phyloP scores from a whole-genome alignment of 2,888 invertebrate species.

The Cheilosia scutellata region DNA sequence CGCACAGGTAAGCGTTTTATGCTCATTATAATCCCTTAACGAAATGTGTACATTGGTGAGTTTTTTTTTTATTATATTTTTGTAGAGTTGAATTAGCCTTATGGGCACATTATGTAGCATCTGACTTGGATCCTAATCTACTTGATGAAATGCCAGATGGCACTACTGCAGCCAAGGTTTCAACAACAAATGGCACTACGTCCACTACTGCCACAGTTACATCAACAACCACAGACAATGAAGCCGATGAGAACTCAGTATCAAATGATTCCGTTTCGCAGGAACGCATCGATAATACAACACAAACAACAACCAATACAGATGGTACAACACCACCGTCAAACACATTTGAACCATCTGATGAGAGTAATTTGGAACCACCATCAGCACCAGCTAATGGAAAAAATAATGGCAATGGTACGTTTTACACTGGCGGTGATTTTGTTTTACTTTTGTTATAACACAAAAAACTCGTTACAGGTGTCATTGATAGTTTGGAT shows the following conservation, averaged over 20 bases:
- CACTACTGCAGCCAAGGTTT: slow-evolving; percentile 77
- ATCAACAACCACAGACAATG: slow-evolving; percentile 76
- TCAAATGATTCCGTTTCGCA: slow-evolving; percentile 83
- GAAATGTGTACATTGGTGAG: not conserved
- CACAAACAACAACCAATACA: slow-evolving; percentile 85
- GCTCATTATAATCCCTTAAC: not conserved
- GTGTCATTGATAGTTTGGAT: slow-evolving; percentile 85
- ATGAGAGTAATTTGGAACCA: slow-evolving; percentile 92
- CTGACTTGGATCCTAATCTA: slow-evolving; percentile 93
- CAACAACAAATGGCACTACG: slow-evolving; percentile 79
- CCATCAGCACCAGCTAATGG: slow-evolving; percentile 81
- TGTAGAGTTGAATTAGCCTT: slow-evolving; percentile 92
- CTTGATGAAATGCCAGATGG: slow-evolving; percentile 89
- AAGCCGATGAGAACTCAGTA: slow-evolving; percentile 82
- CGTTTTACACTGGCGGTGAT: not conserved
- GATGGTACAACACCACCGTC: slow-evolving; percentile 80
- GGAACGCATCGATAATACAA: slow-evolving; percentile 84
- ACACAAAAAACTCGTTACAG: slow-evolving; percentile 37
- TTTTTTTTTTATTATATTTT: not conserved
- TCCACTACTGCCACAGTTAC: slow-evolving; percentile 73
- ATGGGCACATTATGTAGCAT: slow-evolving; percentile 96
- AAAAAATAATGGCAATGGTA: slow-evolving; percentile 78
- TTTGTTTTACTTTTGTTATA: not conserved
- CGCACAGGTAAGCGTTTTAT: slow-evolving; percentile 85
- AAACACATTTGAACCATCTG: slow-evolving; percentile 84